Evolutionary conservation across 2,888 invertebrate genomes (phyloP), one percentile per base, ranked within the genome.

Genomic region (Himalopsyche tibetana): DNA sequence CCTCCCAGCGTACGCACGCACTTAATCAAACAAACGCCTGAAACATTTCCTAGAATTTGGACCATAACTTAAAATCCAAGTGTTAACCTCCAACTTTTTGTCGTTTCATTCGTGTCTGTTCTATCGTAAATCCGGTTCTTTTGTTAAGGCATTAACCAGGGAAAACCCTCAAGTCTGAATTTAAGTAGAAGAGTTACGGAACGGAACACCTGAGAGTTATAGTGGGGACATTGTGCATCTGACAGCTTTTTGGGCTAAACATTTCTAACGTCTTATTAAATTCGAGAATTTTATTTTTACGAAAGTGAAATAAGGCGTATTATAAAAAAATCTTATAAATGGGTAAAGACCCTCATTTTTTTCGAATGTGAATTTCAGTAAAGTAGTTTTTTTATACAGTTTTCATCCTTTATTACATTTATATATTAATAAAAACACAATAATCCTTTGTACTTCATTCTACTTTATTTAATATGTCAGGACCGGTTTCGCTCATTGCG

Each of bases 1-100:
- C 38, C 5, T 74, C 12, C 74, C 36, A 74, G 74, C 38, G 36
- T 74, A 38, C 74, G 12, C 38, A 12, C 36, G 74, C 38, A 74
- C 74, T 74, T 74, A 74, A 74, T 74, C 74, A 74, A 36, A 74
- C 28, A 74, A 74, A 74, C 74, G 74, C 74, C 74, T 74, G 74
- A 74, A 74, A 74, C 74, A 74, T 74, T 74, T 74, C 74, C 74
- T 36, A 74, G 74, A 74, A 74, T 74, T 74, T 74, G 36, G 38
- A 38, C 38, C 74, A 74, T 74, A 74, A 74, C 74, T 74, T 74
- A 74, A 74, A 74, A 74, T 74, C 74, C 38, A 74, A 74, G 74
- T 74, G 74, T 74, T 74, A 74, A 74, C 74, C 74, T 74, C 74
- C 74, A 74, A 74, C 74, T 74, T 74, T 74, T 74, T 74, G 74